phyloP scores from a whole-genome alignment of 1,140 invertebrate species.

The Capitella teleta region DNA sequence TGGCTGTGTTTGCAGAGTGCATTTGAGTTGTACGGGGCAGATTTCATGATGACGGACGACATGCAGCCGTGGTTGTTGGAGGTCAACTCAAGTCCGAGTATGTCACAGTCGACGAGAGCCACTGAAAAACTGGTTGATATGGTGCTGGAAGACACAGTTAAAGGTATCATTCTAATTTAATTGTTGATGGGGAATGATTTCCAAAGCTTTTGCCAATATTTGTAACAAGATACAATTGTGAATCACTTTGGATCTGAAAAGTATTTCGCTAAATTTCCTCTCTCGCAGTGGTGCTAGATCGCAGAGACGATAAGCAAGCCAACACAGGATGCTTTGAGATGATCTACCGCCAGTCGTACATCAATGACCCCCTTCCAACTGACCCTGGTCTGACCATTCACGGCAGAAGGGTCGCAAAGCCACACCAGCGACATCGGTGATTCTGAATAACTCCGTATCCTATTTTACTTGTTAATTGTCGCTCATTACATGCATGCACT shows the following conservation, averaged over 20 bases:
- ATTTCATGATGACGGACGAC: slow-evolving; percentile 82
- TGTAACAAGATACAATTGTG: neutral
- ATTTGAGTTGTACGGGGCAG: slow-evolving; percentile 86
- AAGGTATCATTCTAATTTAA: slow-evolving; percentile 52
- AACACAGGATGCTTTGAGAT: slow-evolving; percentile 78
- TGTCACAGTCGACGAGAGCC: slow-evolving; percentile 76
- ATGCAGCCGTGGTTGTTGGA: slow-evolving; percentile 85
- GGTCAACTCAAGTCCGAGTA: slow-evolving; percentile 85
- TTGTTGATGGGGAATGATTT: neutral
- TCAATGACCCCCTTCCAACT: slow-evolving; percentile 61
- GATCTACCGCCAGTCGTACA: slow-evolving; percentile 58
- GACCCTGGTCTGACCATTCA: slow-evolving; percentile 4
- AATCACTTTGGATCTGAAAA: neutral
- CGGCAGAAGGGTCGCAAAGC: too few species aligned
- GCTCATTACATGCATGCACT: too few species aligned
- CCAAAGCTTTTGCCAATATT: neutral
- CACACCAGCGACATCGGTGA: too few species aligned
- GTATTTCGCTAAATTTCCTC: slow-evolving; percentile 10
- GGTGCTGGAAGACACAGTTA: slow-evolving; percentile 80
- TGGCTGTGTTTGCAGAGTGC: slow-evolving; percentile 27
- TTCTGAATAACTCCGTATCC: too few species aligned
- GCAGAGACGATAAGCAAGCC: slow-evolving; percentile 60
- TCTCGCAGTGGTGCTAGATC: slow-evolving; percentile 73
- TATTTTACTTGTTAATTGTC: too few species aligned
- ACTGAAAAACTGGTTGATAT: slow-evolving; percentile 73